Evolutionary conservation across 2,888 invertebrate genomes (phyloP), one percentile per base, ranked within the genome.

Genomic region (Argyresthia albistria): DNA sequence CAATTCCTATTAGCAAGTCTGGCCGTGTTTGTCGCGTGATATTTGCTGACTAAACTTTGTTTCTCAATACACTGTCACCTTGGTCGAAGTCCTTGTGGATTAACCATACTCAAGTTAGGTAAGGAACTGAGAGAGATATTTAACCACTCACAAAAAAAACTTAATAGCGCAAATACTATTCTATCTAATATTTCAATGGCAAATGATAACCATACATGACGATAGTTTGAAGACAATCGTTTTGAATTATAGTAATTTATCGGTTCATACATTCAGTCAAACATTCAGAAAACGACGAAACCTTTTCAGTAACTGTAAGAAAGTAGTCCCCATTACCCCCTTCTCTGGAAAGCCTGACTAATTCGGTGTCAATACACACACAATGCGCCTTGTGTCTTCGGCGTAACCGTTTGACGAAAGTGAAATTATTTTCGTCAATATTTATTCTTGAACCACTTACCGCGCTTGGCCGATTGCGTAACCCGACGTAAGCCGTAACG

Each of bases 351-450:
- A 48, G 48, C 48, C 9, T 36, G 37, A 37, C 48, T 9, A 36
- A 48, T 48, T 25, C 35, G 16, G 15, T 9, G 46, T 46, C 1
- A 42, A 43, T 53, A 25, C 43, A 49, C 25, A 52, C 39, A 52
- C 15, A 6, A 46, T 46, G 35, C 25, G 35, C 46, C 9, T 16
- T 16, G n/a, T 25, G 9, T 10, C 9, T 39, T n/a, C 45, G 45
- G 15, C 49, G 46, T 50, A 25, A 52, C 52, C 51, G 64, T 60
- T 60, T 58, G 63, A 61, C 53, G 69, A 74, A 78, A 80, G 83
- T 80, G 82, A 83, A 80, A 81, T 75, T 80, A 25, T 25, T 69
- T 66, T 55, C 47, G 73, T 67, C 67, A 80, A 79, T 80, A 78
- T 81, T 69, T 80, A 66, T 36, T 67, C 61, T 72, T 66, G 64